Percentiles rank a stretch among this genome's conserved stretches.
phyloP scores from a whole-genome alignment of 2,113 vertebrate species.

The Scolopax mira region DNA sequence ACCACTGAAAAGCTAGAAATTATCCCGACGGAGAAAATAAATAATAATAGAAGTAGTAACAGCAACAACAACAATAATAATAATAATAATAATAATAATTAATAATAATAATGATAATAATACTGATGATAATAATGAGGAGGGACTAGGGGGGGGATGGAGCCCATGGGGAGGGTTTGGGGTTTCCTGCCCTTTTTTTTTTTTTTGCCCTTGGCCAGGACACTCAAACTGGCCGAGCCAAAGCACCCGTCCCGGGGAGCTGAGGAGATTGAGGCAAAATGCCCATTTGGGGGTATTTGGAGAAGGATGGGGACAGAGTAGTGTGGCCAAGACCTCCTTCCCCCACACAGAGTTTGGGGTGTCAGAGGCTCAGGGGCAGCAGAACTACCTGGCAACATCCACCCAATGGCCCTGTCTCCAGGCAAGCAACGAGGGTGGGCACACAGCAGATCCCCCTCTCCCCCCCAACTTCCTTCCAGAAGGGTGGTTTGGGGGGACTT shows the following conservation, averaged over 20 bases:
- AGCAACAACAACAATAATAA: background rate
- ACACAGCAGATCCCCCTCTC: background rate
- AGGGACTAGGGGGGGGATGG: background rate
- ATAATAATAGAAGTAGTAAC: background rate
- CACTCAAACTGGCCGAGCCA: background rate
- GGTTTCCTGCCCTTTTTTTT: background rate
- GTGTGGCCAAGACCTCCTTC: background rate
- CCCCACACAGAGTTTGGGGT: background rate
- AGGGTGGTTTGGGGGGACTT: constrained; percentile 82
- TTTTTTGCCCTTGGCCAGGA: background rate
- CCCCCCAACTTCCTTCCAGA: background rate
- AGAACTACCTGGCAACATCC: background rate
- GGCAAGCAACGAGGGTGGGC: background rate
- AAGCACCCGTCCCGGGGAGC: background rate
- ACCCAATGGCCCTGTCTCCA: background rate
- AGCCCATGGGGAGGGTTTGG: background rate
- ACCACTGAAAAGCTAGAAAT: background rate
- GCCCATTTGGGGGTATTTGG: background rate
- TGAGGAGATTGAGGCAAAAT: background rate
- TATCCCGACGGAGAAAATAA: constrained; percentile 63
- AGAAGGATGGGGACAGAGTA: background rate
- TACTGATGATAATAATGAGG: background rate
- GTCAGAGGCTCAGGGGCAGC: background rate
- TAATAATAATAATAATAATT: background rate
- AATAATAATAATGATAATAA: background rate